Base-by-base conservation (phyloP, 1,140 invertebrate species). In the Atta colombica region DNA sequence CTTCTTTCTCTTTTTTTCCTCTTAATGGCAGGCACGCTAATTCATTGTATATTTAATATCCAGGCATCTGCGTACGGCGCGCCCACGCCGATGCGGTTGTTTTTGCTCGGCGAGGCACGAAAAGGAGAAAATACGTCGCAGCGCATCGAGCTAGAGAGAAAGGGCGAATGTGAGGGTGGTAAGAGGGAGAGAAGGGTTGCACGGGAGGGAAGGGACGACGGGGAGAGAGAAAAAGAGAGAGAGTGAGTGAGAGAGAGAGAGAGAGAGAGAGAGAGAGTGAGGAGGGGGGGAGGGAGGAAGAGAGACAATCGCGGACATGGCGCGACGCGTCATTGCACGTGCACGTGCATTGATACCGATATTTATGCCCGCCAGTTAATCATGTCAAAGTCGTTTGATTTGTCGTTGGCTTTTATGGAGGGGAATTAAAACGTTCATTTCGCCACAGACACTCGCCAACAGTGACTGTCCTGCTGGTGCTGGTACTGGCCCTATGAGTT, bases 341-440 rank as follows among this genome's bases (percentile, higher is more conserved):
- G 92, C 93, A 94, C 93, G 92, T 92, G 94, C 94, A 95, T 95
- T 94, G 94, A 95, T 95, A 95, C 92, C 93, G 94, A 95, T 95
- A 95, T 95, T 95, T 94, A 94, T 95, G 94, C 91, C 90, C 92
- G 93, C 92, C 94, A 95, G 94, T 95, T 95, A 95, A 95, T 95
- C 95, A 95, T 94, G 95, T 95, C 95, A 94, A 93, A 94, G 92
- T 94, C 92, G 93, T 95, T 94, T 95, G 95, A 95, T 95, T 95
- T 95, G 95, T 95, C 94, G 94, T 94, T 94, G 94, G 94, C 94
- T 95, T 95, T 95, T 95, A 94, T 94, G 93, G 93, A 94, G 94
- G 94, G 94, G 94, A 95, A 95, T 95, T 95, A 95, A 95, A 95
- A 95, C 95, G 94, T 95, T 95, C 94, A 95, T 95, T 94, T 95